Percentiles rank a stretch among this genome's conserved stretches.
phyloP scores from a whole-genome alignment of 2,113 vertebrate genomes.

The Cygnus atratus region DNA sequence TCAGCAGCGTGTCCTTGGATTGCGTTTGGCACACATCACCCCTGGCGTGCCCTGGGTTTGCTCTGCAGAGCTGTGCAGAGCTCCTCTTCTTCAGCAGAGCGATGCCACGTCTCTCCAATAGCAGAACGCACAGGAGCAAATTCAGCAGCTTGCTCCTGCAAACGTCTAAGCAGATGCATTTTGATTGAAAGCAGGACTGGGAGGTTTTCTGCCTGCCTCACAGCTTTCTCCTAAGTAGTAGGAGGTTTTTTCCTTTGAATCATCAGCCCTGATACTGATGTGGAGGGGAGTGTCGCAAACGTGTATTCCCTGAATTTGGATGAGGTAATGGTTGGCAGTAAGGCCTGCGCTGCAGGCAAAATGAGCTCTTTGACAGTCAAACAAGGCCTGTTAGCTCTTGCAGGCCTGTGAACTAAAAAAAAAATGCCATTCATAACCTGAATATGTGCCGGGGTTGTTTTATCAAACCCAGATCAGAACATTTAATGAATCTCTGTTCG shows the following conservation, averaged over 20 bases:
- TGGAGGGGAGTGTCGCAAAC: background rate
- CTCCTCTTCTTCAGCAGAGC: background rate
- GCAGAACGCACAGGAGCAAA: background rate
- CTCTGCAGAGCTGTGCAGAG: background rate
- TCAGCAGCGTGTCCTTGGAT: background rate
- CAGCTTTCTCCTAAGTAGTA: background rate
- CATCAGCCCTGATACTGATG: background rate
- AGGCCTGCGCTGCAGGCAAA: background rate
- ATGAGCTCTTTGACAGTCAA: conserved; percentile 45
- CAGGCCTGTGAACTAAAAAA: background rate
- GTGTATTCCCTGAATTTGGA: conserved; percentile 33
- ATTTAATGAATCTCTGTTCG: conserved; percentile 17
- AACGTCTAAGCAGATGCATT: background rate
- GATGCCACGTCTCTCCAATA: background rate
- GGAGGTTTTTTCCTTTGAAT: background rate
- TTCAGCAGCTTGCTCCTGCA: background rate
- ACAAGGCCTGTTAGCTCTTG: conserved; percentile 26
- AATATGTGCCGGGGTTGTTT: background rate
- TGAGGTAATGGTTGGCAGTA: conserved; percentile 57
- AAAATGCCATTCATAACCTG: conserved; percentile 1
- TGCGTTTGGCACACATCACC: background rate
- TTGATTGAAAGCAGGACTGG: background rate
- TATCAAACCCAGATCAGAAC: conserved; percentile 8
- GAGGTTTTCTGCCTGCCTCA: background rate
- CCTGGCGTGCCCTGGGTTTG: background rate